Percentiles rank a stretch among this genome's conserved stretches.
These are phyloP conservation scores for Trachelus tabidus DNA, from an alignment of 2,888 invertebrate species.

Conservation along the genomic window DNA sequence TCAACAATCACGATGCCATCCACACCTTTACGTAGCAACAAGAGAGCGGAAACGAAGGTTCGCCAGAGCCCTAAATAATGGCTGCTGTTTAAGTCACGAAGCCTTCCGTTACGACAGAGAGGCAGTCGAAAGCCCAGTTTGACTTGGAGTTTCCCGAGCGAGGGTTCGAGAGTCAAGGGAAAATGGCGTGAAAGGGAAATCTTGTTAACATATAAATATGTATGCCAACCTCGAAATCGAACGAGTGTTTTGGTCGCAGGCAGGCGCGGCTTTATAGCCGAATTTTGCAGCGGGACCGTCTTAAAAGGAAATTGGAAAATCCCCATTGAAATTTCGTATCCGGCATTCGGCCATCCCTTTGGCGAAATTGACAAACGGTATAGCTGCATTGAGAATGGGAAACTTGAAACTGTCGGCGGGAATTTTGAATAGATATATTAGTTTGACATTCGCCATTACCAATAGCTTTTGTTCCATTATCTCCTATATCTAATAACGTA, in stretches of 20 bases:
- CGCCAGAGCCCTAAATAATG: slow-evolving; percentile 22
- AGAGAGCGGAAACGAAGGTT: not conserved
- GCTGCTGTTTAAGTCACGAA: slow-evolving; percentile 34
- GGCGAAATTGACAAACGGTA: not conserved
- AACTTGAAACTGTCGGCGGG: not conserved
- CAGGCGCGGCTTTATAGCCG: not conserved
- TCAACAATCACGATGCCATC: not conserved
- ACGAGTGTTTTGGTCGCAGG: slow-evolving; percentile 12
- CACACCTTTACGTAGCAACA: not conserved
- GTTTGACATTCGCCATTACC: not conserved
- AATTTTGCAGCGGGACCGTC: not conserved
- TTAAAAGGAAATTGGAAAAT: not conserved
- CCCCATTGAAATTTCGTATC: not conserved
- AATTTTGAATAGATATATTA: not conserved
- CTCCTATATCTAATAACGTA: not conserved
- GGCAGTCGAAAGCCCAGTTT: not conserved
- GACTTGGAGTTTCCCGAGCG: not conserved
- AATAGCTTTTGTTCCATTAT: not conserved
- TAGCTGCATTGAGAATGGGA: not conserved
- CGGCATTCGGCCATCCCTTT: not conserved
- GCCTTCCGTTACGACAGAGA: not conserved
- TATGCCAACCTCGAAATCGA: slow-evolving; percentile 15
- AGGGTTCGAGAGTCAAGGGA: slow-evolving; percentile 2
- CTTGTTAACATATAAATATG: slow-evolving; percentile 33
- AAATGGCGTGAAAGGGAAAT: slow-evolving; percentile 31